Evolutionary conservation across 2,113 vertebrate species (phyloP), one percentile per base, ranked within the genome.

Genomic region (Oreotragus oreotragus): DNA sequence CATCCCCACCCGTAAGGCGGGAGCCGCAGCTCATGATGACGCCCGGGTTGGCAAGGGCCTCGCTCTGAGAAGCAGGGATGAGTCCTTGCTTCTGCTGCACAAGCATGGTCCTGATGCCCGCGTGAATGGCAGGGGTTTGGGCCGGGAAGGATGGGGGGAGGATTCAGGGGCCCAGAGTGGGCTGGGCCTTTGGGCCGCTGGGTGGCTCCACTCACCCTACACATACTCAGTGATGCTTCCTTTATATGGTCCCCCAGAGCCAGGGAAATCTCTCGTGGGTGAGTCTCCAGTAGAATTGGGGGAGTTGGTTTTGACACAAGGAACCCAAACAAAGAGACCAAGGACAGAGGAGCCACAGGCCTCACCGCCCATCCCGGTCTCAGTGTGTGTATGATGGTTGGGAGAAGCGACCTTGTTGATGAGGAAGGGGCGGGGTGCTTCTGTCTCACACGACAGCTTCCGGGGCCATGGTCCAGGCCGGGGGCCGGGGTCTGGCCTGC

Each of bases 1-100:
- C 15, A 21, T 2, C 1, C 3, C 28, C 15, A 14, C 25, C 60
- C 17, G 3, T 15, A 8, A 43, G 17, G 17, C 1, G 33, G 33
- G 47, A 23, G 7, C 36, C 3, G 1, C 0, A 2, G 27, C 21
- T n/a, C n/a, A 0, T 0, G 21, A 9, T 6, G 90, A 30, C 2
- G 9, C 58, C 8, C 2, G 7, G 4, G 25, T 39, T 27, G 21
- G 36, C 0, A 0, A 7, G 33, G 8, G 23, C 60, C 13, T 62
- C 16, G 5, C 36, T 14, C 27, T 60, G 45, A 30, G 45, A 15
- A 23, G 39, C 19, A 16, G 53, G 21, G 3, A 55, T 14, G 6
- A 8, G 16, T 51, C 14, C n/a, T 17, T 2, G 5, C 3, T 51
- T 11, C 6, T 8, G 17, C 21, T 1, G 1, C 79, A 8, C 17